Conservation (phyloP, 2,797 vertebrate genomes). For the Rhynchonycteris naso region DNA sequence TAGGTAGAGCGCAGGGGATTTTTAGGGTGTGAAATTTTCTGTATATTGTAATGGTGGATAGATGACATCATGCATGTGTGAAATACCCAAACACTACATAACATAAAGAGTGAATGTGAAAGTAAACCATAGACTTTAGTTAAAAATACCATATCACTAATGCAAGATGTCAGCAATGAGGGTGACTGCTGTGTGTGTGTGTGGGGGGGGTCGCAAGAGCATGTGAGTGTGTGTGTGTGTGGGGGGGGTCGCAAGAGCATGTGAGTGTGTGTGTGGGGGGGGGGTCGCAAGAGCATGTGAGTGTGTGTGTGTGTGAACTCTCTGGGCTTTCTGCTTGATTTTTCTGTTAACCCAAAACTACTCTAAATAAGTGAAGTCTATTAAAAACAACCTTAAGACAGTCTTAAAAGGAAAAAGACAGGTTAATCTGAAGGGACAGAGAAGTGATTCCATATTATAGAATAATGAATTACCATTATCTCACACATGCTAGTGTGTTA, state of each 20-base stretch:
- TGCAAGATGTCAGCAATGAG: neutral
- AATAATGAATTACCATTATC: neutral
- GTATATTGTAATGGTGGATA: neutral
- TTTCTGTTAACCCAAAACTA: neutral
- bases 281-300: neutral
- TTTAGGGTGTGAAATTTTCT: neutral
- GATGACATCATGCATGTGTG: neutral
- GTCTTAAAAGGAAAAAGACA: neutral
- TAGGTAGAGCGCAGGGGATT: too few species aligned
- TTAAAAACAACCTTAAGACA: slow-evolving; percentile 21
- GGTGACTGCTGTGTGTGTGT: neutral
- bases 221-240: too few species aligned
- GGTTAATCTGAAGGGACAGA: neutral
- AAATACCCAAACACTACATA: neutral
- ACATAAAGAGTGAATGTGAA: neutral
- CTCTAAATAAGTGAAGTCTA: neutral
- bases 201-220: neutral
- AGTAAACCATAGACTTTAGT: neutral
- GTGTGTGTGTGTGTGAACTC: neutral
- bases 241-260: neutral
- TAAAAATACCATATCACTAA: neutral
- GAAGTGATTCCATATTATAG: neutral
- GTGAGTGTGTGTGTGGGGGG: neutral
- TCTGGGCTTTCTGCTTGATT: neutral
- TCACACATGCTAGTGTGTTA: neutral